A percentile compares a stretch with the other conserved stretches of the same genome.
These are phyloP conservation scores for Lutraria lutraria DNA, from an alignment of 2,888 invertebrate genomes.

Conservation along the genomic window DNA sequence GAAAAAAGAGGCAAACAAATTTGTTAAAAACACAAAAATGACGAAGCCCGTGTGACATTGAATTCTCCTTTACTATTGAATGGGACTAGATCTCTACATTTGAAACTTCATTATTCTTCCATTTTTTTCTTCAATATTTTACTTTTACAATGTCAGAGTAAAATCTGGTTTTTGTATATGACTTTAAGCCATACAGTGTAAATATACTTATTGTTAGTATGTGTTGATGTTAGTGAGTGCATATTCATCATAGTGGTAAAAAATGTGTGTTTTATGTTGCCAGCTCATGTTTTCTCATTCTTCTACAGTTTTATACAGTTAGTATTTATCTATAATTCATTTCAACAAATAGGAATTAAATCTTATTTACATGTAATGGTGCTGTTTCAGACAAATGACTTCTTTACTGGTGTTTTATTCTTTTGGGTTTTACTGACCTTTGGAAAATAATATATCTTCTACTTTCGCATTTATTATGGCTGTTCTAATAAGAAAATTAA, in stretches of 20 bases:
- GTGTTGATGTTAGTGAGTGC: not conserved
- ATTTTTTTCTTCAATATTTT: not conserved
- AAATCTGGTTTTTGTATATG: not conserved
- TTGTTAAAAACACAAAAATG: slow-evolving; percentile 79
- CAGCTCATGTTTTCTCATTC: not conserved
- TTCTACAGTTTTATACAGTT: too few species aligned
- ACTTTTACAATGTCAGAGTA: not conserved
- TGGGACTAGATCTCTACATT: slow-evolving; percentile 35
- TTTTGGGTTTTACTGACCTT: too few species aligned
- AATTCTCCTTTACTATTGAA: not conserved
- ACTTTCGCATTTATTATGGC: too few species aligned
- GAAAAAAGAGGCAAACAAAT: slow-evolving; percentile 78
- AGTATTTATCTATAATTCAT: too few species aligned
- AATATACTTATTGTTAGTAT: not conserved
- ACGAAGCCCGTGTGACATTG: slow-evolving; percentile 61
- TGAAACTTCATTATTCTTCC: slow-evolving; percentile 31
- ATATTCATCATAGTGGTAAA: not conserved
- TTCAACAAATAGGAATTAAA: too few species aligned
- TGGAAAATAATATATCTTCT: too few species aligned
- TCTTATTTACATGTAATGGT: not conserved
- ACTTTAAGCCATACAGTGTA: not conserved
- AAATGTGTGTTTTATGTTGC: not conserved
- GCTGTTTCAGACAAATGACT: not conserved
- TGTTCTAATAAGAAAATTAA: too few species aligned
- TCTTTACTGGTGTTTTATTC: not conserved